Evolutionary conservation across 2,797 vertebrate species (phyloP).

Genomic region (Balearica regulorum): DNA sequence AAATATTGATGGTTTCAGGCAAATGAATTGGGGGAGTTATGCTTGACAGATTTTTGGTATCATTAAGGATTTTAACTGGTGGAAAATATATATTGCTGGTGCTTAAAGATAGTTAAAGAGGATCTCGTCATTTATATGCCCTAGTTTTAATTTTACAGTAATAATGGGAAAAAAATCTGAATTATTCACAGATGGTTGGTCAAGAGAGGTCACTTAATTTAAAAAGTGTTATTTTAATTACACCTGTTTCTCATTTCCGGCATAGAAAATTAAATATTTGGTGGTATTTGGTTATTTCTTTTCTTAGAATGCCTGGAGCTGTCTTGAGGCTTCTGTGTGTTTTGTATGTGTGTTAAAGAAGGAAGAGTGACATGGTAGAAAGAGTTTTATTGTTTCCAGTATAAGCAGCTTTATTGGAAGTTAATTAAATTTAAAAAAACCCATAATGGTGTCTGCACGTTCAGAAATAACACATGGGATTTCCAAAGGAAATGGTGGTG

Average conservation of each 20-base stretch:
- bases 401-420: constrained; percentile 50
- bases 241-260: constrained; percentile 80
- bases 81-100: constrained; percentile 82
- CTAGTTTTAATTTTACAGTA: constrained; percentile 81
- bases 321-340: constrained; percentile 52
- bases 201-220: constrained; percentile 84
- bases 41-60: constrained; percentile 82
- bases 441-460: constrained; percentile 24
- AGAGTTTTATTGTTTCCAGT: constrained; percentile 51
- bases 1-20: constrained; percentile 85
- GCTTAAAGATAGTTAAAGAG: constrained; percentile 83
- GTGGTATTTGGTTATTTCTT: constrained; percentile 75
- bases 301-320: constrained; percentile 66
- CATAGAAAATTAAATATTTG: constrained; percentile 80
- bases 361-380: constrained; percentile 20
- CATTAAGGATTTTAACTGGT: constrained; percentile 84
- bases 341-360: constrained; percentile 32
- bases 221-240: constrained; percentile 84
- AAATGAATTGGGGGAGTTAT: constrained; percentile 81
- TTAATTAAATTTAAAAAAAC: constrained; percentile 65
- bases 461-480: constrained; percentile 36
- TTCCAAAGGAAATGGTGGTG: constrained; percentile 4
- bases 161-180: constrained; percentile 77
- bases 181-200: constrained; percentile 83
- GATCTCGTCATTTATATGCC: constrained; percentile 78